Evolutionary conservation across 2,113 vertebrate genomes (phyloP).

Genomic region (Tricholaema leucomelas): DNA sequence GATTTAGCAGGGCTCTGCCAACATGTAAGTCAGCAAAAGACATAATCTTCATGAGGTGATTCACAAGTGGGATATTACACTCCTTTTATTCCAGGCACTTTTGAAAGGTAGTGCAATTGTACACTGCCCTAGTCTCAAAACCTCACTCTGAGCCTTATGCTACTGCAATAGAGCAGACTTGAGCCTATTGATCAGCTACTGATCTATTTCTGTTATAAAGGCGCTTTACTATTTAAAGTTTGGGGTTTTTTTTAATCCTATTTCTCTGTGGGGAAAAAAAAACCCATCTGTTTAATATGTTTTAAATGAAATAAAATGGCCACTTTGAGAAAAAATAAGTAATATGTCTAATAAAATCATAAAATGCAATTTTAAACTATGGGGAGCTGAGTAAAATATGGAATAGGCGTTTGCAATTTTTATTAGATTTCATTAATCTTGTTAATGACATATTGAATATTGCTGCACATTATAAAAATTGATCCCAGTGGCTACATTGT

Average conservation of each 20-base stretch:
- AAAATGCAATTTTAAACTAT: slow-evolving; percentile 59
- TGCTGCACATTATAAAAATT: slow-evolving; percentile 19
- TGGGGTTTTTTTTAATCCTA: neutral
- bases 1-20: neutral
- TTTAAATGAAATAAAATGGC: slow-evolving; percentile 44
- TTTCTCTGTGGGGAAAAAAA: neutral
- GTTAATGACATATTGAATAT: slow-evolving; percentile 62
- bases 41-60: neutral
- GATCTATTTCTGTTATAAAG: neutral
- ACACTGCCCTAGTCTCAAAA: neutral
- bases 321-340: slow-evolving; percentile 49
- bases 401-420: slow-evolving; percentile 40
- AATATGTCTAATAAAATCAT: slow-evolving; percentile 53
- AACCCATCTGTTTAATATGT: slow-evolving; percentile 23
- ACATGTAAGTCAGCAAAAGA: neutral
- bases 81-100: neutral
- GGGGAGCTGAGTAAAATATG: slow-evolving; percentile 43
- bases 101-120: neutral
- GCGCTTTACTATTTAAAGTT: neutral
- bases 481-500: slow-evolving; percentile 18
- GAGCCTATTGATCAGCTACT: neutral
- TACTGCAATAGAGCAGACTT: neutral
- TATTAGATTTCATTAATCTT: slow-evolving; percentile 66
- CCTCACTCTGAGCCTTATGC: neutral
- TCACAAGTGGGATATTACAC: neutral